Base-by-base conservation (phyloP, 2,797 vertebrate species). In the Micropoecilia bifurca region DNA sequence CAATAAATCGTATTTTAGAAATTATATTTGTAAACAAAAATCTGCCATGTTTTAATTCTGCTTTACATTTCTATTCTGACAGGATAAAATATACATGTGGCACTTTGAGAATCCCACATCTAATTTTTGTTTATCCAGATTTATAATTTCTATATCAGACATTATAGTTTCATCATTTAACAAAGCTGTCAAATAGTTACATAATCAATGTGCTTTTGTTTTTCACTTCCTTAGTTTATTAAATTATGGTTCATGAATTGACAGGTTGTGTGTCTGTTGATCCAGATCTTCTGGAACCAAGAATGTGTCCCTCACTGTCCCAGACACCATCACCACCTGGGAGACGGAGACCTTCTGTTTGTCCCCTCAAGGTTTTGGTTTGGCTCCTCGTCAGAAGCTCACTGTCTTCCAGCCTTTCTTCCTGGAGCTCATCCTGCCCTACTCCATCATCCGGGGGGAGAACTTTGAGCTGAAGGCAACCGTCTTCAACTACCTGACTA, bases 341-440 rank as follows among this genome's bases (percentile, higher is more conserved):
- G 93, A 95, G 88, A 94, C 93, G 0, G 94, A 95, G 78, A 89
- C 88, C 13, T 95, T 95, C 92, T 96, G 96, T 91, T 84, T 95
- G 88, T 94, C 94, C 69, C 22, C 0, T 4, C 63, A 83, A 0
- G 97, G 97, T 76, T 94, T 97, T 33, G 96, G 96, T 43, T 84
- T 97, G 80, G 94, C 96, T 81, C 88, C 95, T 68, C 75, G 85
- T 71, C 82, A 90, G 66, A 39, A 87, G 6, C 83, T 97, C 72
- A 94, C 72, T 0, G 95, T 95, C 85, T 97, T 96, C 93, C 96
- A 97, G 88, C 96, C 97, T 2, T 97, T 97, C 91, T 93, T 96
- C 83, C 92, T 97, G 41, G 95, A 97, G 71, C 90, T 97, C 68
- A 93, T 79, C 0, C 73, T 97, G 59, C 96, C 96, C 0, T 96